Conservation (phyloP, 2,888 invertebrate genomes). For the Abrostola tripartita region DNA sequence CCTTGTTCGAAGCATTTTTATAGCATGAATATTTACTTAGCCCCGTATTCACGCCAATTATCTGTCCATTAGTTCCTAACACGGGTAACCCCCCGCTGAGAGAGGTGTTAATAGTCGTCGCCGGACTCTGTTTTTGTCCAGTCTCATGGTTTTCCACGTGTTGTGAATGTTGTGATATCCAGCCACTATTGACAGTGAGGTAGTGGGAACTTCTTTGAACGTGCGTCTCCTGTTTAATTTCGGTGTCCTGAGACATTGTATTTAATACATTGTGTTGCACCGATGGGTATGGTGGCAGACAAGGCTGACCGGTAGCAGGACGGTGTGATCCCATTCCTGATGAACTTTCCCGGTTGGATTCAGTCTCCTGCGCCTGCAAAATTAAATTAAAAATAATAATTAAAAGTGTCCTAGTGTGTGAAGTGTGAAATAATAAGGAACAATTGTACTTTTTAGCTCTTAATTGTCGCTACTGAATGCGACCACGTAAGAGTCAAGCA, state of each 20-base stretch:
- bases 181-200: constrained; percentile 84
- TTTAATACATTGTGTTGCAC: constrained; percentile 68
- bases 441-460: too few relatives aligned
- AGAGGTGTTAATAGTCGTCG: constrained; percentile 61
- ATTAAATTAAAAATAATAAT: constrained; percentile 39
- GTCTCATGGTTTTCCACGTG: constrained; percentile 74
- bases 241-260: constrained; percentile 66
- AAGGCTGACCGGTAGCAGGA: constrained; percentile 62
- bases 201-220: constrained; percentile 82
- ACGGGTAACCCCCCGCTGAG: constrained; percentile 79
- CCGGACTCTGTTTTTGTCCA: constrained; percentile 67
- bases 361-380: constrained; percentile 77
- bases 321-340: constrained; percentile 69
- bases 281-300: constrained; percentile 64
- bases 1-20: constrained; percentile 66
- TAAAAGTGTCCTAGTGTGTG: constrained; percentile 13
- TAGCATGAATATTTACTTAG: constrained; percentile 70
- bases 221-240: constrained; percentile 76
- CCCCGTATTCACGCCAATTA: constrained; percentile 88
- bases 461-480: too few relatives aligned
- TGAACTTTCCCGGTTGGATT: constrained; percentile 70
- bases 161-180: constrained; percentile 84
- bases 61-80: constrained; percentile 89
- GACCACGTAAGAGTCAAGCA: too few relatives aligned
- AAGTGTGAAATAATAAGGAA: too few relatives aligned